Conservation (phyloP, 2,113 vertebrate species). For the Callaeas wilsoni region DNA sequence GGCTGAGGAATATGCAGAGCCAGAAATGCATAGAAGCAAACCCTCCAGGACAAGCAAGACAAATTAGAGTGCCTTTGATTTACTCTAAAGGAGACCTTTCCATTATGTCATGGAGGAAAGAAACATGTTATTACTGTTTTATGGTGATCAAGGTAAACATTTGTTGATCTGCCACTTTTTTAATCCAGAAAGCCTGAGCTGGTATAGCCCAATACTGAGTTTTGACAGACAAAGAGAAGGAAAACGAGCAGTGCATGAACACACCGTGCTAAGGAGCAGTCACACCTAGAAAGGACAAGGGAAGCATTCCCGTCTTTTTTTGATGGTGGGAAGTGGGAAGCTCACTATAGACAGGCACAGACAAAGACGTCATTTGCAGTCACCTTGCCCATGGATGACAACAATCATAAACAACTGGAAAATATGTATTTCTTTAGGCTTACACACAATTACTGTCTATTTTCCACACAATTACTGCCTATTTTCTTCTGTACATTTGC, state of each 20-base stretch:
- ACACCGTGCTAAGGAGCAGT: not conserved
- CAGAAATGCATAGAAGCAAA: not conserved
- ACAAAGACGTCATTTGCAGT: not conserved
- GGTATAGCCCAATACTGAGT: not conserved
- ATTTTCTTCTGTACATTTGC: not conserved
- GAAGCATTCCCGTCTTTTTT: not conserved
- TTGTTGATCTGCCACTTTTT: not conserved
- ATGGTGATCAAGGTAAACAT: not conserved
- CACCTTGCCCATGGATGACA: not conserved
- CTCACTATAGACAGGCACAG: not conserved
- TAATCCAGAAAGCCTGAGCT: not conserved
- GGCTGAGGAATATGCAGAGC: not conserved
- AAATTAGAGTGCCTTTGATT: not conserved
- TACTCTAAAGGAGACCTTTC: not conserved
- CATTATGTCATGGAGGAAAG: not conserved
- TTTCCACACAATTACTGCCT: not conserved
- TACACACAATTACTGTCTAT: not conserved
- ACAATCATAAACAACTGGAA: not conserved
- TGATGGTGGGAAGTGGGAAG: not conserved
- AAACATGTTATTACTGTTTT: not conserved
- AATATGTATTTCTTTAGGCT: not conserved
- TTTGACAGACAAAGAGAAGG: not conserved
- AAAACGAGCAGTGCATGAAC: not conserved
- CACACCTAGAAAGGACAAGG: not conserved
- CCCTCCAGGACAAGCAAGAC: not conserved